Conservation (phyloP, 2,113 vertebrate genomes). For the Alosa alosa region DNA sequence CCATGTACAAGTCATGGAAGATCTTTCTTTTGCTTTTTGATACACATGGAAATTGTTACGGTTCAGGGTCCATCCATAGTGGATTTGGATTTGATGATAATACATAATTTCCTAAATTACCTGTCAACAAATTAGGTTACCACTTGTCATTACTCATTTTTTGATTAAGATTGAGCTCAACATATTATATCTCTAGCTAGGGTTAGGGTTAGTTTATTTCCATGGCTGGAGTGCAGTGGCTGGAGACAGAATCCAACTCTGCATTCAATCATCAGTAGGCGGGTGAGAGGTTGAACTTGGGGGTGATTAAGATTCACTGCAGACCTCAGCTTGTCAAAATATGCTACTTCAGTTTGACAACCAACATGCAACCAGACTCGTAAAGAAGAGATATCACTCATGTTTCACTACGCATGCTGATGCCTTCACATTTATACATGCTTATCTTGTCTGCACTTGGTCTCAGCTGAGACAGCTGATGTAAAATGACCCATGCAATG, state of each 20-base stretch:
- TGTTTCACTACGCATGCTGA: background rate
- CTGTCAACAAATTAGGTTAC: background rate
- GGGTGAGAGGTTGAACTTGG: constrained; percentile 2
- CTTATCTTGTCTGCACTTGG: background rate
- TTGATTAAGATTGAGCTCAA: background rate
- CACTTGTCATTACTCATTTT: background rate
- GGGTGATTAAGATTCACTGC: constrained; percentile 3
- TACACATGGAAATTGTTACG: background rate
- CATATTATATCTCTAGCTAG: background rate
- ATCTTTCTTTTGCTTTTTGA: background rate
- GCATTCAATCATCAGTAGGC: background rate
- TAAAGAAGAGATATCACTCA: background rate
- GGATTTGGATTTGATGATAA: background rate
- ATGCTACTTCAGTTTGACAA: background rate
- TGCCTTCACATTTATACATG: background rate
- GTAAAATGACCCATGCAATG: background rate
- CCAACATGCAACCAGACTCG: background rate
- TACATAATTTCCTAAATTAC: background rate
- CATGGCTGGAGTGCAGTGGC: background rate
- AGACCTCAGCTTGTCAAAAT: constrained; percentile 37
- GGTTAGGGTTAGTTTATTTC: background rate
- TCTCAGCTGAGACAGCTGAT: background rate
- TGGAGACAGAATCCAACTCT: background rate
- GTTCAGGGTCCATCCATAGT: background rate
- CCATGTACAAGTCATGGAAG: background rate